phyloP scores from a whole-genome alignment of 2,797 vertebrate species.

The Synaphobranchus kaupii region DNA sequence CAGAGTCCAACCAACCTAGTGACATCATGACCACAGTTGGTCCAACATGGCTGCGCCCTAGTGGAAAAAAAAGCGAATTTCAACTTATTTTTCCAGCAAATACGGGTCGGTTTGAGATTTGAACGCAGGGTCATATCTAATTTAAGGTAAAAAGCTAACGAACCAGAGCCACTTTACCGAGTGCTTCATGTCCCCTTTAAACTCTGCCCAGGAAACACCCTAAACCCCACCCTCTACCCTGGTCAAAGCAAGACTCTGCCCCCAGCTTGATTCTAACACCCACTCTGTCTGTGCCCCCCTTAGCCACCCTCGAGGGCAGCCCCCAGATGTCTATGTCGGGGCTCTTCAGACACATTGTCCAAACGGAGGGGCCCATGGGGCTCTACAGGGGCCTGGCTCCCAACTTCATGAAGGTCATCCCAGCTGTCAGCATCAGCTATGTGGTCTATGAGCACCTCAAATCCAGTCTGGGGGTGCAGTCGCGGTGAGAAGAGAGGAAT shows the following conservation, averaged over 20 bases:
- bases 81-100: too few species aligned
- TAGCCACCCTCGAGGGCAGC: conserved; percentile 78
- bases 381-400: conserved; percentile 93
- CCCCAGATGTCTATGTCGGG: conserved; percentile 81
- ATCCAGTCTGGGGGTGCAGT: conserved; percentile 87
- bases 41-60: too few species aligned
- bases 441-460: conserved; percentile 95
- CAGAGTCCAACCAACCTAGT: too few species aligned
- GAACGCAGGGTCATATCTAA: too few species aligned
- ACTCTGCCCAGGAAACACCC: too few species aligned
- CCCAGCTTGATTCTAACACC: not conserved
- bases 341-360: conserved; percentile 89
- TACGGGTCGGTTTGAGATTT: too few species aligned
- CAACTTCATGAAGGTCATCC: conserved; percentile 98
- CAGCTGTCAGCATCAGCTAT: conserved; percentile 97
- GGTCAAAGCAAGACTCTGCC: not conserved
- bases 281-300: rapidly evolving
- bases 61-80: too few species aligned
- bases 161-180: too few species aligned
- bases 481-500: conserved; percentile 65
- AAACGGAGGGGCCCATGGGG: conserved; percentile 85
- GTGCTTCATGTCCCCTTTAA: too few species aligned
- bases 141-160: too few species aligned
- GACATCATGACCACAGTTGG: too few species aligned
- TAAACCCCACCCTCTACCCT: not conserved